Conservation (phyloP, 2,797 vertebrate species). For the Eidolon dupreanum region DNA sequence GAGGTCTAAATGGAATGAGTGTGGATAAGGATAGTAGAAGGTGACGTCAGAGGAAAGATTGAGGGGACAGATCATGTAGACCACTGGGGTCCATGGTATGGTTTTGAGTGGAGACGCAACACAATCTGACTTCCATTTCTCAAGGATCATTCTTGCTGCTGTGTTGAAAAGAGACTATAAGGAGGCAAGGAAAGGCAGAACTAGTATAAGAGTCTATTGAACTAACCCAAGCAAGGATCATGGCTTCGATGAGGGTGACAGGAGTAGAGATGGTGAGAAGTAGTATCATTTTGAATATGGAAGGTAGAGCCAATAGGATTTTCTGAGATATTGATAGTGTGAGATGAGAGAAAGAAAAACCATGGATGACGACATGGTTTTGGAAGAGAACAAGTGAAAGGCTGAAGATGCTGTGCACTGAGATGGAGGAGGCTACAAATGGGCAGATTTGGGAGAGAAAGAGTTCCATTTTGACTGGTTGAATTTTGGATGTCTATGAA, state of each 20-base stretch:
- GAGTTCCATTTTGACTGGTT: not conserved
- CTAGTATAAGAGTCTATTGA: not conserved
- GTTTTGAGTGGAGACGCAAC: not conserved
- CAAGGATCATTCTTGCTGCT: not conserved
- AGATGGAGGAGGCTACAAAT: not conserved
- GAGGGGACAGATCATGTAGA: not conserved
- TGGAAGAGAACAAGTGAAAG: not conserved
- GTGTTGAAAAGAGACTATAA: not conserved
- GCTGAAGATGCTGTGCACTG: not conserved
- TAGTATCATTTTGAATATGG: not conserved
- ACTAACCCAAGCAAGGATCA: not conserved
- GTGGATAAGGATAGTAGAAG: rapidly evolving
- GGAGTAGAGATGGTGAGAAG: not conserved
- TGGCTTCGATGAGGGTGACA: not conserved
- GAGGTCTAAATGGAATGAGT: not conserved
- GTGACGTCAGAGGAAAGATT: not conserved
- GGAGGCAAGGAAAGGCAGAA: not conserved
- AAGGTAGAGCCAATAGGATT: not conserved
- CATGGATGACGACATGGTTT: not conserved
- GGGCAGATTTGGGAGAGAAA: not conserved
- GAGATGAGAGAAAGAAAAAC: not conserved
- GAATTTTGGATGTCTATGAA: not conserved
- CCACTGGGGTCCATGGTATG: not conserved
- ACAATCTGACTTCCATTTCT: not conserved
- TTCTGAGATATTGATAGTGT: not conserved